A percentile compares a stretch with the other conserved stretches of the same genome.
phyloP scores from a whole-genome alignment of 2,888 invertebrate species.

The Gandaritis pyraliata region DNA sequence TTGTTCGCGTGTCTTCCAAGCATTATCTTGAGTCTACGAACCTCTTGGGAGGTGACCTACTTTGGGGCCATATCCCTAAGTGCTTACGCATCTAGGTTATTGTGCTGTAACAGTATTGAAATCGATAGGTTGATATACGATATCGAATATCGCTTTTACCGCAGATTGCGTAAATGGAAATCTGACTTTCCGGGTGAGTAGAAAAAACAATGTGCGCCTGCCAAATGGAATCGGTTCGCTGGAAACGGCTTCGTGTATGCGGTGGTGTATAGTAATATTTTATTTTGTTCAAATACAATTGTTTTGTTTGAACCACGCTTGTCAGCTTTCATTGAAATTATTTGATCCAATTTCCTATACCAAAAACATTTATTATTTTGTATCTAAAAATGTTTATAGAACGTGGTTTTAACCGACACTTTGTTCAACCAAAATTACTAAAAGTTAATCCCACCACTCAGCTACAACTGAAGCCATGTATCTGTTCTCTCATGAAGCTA shows the following conservation, averaged over 20 bases:
- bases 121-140: conserved; percentile 60
- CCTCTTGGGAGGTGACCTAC: conserved; percentile 75
- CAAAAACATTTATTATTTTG: too few species aligned
- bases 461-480: conserved; percentile 57
- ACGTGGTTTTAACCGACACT: too few species aligned
- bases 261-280: conserved; percentile 18
- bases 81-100: conserved; percentile 77
- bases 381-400: too few species aligned
- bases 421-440: conserved; percentile 47
- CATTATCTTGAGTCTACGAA: conserved; percentile 64
- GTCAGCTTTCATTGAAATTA: conserved; percentile 11
- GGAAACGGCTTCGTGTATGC: conserved; percentile 27
- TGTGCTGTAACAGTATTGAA: conserved; percentile 64
- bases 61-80: conserved; percentile 71
- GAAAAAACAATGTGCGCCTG: conserved; percentile 54
- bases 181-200: conserved; percentile 54
- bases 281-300: conserved; percentile 27
- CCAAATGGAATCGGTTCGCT: conserved; percentile 49
- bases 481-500: conserved; percentile 63
- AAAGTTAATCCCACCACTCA: conserved; percentile 54
- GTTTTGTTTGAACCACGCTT: conserved; percentile 9
- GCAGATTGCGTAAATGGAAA: conserved; percentile 69
- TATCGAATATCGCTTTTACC: conserved; percentile 67
- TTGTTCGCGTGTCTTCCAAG: conserved; percentile 69
- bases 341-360: background rate